Evolutionary conservation across 2,113 vertebrate species (phyloP), one percentile per base, ranked within the genome.

Genomic region (Catagonus wagneri): DNA sequence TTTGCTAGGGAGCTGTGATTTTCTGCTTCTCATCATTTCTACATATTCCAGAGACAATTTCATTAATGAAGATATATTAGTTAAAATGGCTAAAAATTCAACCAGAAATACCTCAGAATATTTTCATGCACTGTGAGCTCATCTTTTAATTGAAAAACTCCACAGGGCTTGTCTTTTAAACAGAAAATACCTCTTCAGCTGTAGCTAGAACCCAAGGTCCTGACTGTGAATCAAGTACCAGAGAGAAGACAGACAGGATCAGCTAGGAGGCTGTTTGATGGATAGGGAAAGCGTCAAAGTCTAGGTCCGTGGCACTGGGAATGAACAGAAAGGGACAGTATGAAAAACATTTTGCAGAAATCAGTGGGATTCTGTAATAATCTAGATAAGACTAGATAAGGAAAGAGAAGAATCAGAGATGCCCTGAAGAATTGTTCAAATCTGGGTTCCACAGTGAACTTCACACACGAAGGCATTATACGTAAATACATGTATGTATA

Each of bases 31-130:
- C 20, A 34, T 78, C 60, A 69, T 84, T 86, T 92, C 68, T 78
- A 79, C 15, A 20, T 34, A 65, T 58, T 90, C 68, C 27, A 92
- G 44, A 29, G 52, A 93, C 79, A 95, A 83, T 25, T n/a, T 75
- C 63, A 52, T 84, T 72, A 52, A 27, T 89, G 63, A 79, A 93
- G 83, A 60, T 76, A 32, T 2, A 79, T 54, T 27, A 72, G 44
- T 75, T 84, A 80, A 94, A 29, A 50, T 76, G 6, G 63, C 1
- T 63, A 32, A 87, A 92, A 96, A 85, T 72, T 74, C 44, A 90
- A 56, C 52, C 54, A 76, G 52, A 95, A 80, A 22, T 50, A 86
- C 44, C 23, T 65, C 32, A n/a, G 54, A 39, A 83, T 74, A 80
- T 32, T 68, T 68, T 81, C 76, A 92, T 36, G 17, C 27, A n/a